Percentiles rank a stretch among this genome's conserved stretches.
These are phyloP conservation scores for Champsocephalus gunnari DNA, from an alignment of 2,797 vertebrate species.

Conservation along the genomic window DNA sequence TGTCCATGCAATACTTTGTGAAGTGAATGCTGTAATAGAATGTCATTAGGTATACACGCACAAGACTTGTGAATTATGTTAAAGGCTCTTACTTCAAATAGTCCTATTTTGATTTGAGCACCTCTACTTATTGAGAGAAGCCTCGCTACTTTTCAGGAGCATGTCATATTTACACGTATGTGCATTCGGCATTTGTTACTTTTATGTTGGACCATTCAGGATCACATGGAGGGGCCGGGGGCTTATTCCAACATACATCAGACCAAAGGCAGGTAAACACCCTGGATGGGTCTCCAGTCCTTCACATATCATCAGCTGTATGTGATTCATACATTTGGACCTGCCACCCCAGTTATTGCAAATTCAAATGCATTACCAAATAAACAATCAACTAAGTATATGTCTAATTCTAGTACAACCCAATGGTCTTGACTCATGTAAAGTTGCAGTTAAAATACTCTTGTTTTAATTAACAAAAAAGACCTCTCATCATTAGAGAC, in stretches of 20 bases:
- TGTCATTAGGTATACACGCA: neutral
- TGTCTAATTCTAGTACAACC: neutral
- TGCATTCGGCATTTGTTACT: neutral
- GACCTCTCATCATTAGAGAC: neutral
- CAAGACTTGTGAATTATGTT: neutral
- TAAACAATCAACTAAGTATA: neutral
- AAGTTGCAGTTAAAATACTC: neutral
- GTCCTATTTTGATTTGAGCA: neutral
- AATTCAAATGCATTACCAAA: neutral
- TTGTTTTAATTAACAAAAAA: neutral
- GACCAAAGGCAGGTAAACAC: neutral
- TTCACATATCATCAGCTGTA: constrained; percentile 7
- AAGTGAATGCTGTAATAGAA: neutral
- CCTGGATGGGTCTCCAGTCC: neutral
- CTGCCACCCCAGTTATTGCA: neutral
- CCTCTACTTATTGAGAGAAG: neutral
- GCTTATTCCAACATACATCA: neutral
- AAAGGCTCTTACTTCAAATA: neutral
- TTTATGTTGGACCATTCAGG: neutral
- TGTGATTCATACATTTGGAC: neutral
- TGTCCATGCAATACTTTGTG: neutral
- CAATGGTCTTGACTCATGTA: neutral
- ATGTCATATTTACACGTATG: neutral
- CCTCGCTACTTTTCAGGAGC: neutral
- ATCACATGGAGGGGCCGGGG: neutral